Conservation (phyloP, 1,140 invertebrate genomes). For the Neodiprion pinetum region DNA sequence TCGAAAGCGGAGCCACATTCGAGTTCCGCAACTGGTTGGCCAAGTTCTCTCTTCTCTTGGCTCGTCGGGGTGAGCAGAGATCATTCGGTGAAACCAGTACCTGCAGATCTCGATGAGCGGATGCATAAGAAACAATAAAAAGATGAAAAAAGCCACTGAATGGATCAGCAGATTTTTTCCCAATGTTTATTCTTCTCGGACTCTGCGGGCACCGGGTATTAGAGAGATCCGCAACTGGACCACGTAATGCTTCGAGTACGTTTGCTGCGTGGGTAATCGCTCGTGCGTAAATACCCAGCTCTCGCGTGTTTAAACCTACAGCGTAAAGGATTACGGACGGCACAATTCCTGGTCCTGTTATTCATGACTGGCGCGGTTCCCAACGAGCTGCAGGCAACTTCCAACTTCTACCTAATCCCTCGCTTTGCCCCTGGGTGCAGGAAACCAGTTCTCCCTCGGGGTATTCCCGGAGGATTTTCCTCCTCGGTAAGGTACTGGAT, state of each 20-base stretch:
- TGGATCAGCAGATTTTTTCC: too few relatives aligned
- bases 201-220: background rate
- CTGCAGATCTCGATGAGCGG: too few relatives aligned
- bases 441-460: background rate
- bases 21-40: too few relatives aligned
- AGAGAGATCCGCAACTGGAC: slow-evolving; percentile 1
- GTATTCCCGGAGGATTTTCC: background rate
- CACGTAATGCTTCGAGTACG: background rate
- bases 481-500: too few relatives aligned
- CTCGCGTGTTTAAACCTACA: background rate
- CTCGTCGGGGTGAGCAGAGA: too few relatives aligned
- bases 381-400: background rate
- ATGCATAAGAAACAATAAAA: too few relatives aligned
- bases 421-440: background rate
- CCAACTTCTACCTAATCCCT: background rate
- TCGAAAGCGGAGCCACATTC: too few relatives aligned
- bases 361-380: background rate
- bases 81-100: too few relatives aligned
- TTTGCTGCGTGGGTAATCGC: background rate
- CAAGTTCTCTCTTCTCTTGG: too few relatives aligned
- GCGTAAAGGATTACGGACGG: background rate
- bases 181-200: background rate
- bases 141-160: too few relatives aligned
- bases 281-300: background rate
- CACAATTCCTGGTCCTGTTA: background rate